Evolutionary conservation across 2,888 invertebrate genomes (phyloP).

Genomic region (Cosmia trapezina): DNA sequence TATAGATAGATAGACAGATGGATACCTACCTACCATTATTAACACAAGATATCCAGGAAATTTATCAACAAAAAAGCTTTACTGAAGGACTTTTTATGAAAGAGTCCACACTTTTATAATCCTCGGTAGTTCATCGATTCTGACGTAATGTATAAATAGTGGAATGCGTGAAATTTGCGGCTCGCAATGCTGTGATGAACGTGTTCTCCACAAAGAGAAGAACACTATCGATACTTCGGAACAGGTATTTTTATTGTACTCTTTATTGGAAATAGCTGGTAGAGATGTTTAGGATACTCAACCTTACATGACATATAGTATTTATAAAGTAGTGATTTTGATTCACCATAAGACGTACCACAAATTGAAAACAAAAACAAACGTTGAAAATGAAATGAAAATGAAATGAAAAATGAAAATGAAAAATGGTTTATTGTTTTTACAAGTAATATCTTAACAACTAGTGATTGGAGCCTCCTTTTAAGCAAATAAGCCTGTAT

Average conservation of each 20-base stretch:
- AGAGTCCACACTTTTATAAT: slow-evolving; percentile 43
- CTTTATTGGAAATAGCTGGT: slow-evolving; percentile 60
- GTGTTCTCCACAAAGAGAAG: slow-evolving; percentile 54
- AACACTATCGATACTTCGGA: slow-evolving; percentile 27
- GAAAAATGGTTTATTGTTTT: no score
- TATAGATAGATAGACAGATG: no score
- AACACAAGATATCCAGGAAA: no score
- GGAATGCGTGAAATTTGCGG: slow-evolving; percentile 67
- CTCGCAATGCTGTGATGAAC: slow-evolving; percentile 42
- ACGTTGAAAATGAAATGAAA: no score
- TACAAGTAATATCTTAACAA: no score
- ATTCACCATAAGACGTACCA: not conserved
- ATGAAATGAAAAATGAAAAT: no score
- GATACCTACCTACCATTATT: no score
- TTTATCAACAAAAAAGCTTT: not conserved
- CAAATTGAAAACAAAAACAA: no score
- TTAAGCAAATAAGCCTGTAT: no score
- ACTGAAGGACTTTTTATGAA: not conserved
- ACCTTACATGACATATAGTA: not conserved
- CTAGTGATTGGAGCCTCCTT: no score
- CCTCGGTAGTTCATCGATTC: slow-evolving; percentile 38
- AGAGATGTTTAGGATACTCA: slow-evolving; percentile 31
- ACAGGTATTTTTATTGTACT: slow-evolving; percentile 54
- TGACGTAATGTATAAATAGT: slow-evolving; percentile 62
- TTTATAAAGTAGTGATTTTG: not conserved